Evolutionary conservation across 2,113 vertebrate species (phyloP), one percentile per base, ranked within the genome.

Genomic region (Hirundichthys speculiger): DNA sequence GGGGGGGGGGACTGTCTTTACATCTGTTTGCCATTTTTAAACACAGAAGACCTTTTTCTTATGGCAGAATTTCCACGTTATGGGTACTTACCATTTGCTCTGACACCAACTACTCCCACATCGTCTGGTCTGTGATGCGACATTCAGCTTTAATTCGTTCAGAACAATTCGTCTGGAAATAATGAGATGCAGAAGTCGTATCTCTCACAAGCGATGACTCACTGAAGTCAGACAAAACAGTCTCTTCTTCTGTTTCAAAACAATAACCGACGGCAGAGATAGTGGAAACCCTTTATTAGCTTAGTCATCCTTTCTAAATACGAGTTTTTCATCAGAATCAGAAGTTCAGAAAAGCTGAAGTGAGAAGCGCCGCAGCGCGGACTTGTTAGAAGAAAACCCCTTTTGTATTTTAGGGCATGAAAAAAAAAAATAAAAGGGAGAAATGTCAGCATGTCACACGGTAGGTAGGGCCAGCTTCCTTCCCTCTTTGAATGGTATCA

Each of bases 371-470:
- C 11, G 20, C 16, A 43, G 40, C 14, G 5, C 15, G 8, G 18
- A 11, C 8, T 3, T 38, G 2, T 13, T 45, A 48, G 7, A 72
- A 58, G 49, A 87, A 83, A 77, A 24, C 64, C 82, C 74, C 74
- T 55, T 50, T 50, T 66, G 30, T 54, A 45, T 63, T n/a, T 15
- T 19, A 55, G 19, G 25, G 24, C 30, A 69, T 34, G 30, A 34
- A 45, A 64, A 79, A 81, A 60, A 67, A 45, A 47, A 5, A 22
- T 2, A n/a, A n/a, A n/a, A n/a, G n/a, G n/a, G n/a, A 72, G 77
- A 78, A 57, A 83, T 62, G 76, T 84, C 79, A 61, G 13, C 38
- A 25, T 73, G 73, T 73, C 53, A 64, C 50, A 45, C 13, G 38
- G 40, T 64, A 64, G 68, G 52, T 49, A 61, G 51, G 58, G 19